Conservation (phyloP, 2,113 vertebrate species). For the Axis porcinus region DNA sequence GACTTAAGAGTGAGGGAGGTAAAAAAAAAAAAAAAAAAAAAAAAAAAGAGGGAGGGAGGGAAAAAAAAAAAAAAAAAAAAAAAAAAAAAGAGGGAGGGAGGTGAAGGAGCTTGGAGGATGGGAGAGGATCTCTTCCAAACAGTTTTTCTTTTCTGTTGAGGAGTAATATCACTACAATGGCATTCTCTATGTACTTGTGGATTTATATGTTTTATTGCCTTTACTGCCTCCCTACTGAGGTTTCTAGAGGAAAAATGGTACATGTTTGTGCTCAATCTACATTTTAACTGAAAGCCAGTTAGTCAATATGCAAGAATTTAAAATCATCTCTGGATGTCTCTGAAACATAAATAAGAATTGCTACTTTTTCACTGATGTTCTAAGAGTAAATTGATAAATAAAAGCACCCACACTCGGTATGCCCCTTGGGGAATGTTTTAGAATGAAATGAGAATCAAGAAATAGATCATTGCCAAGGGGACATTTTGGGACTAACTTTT, state of each 20-base stretch:
- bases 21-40: too few species aligned
- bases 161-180: neutral
- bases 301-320: neutral
- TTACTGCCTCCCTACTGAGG: neutral
- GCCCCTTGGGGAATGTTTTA: neutral
- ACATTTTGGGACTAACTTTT: neutral
- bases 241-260: neutral
- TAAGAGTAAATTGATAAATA: neutral
- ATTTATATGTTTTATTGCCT: neutral
- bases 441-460: neutral
- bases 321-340: neutral
- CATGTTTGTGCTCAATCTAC: neutral
- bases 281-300: slow-evolving; percentile 2
- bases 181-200: neutral
- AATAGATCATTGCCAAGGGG: neutral
- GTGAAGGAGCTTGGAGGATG: neutral
- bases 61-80: neutral
- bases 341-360: neutral
- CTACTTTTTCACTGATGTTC: neutral
- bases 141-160: neutral
- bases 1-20: neutral
- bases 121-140: neutral
- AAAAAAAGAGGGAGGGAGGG: neutral
- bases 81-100: neutral
- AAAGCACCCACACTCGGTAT: neutral